Evolutionary conservation across 2,888 invertebrate genomes (phyloP), one percentile per base, ranked within the genome.

Genomic region (Chironomus tentans): DNA sequence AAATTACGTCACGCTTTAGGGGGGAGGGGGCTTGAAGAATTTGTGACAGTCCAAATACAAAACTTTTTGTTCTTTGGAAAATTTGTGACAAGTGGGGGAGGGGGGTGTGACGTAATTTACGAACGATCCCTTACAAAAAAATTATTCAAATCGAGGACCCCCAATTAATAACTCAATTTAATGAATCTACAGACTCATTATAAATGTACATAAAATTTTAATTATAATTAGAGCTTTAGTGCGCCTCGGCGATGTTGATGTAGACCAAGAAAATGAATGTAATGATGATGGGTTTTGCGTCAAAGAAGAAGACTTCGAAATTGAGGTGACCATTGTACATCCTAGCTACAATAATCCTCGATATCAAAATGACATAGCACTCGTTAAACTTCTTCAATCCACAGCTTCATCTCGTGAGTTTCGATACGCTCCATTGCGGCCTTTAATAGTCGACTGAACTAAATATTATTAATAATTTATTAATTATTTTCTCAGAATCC

Each of bases 221-320:
- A 77, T 80, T 80, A 76, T 13, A 24, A 78, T n/a, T n/a, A 89
- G 89, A 77, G 81, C 85, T 72, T 87, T 87, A 46, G 87, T 90
- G 12, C 85, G 90, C 46, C 82, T 91, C 48, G 91, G 91, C 2
- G 91, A 91, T 78, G 87, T 89, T 77, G 83, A 87, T 79, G 77
- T 84, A 48, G 80, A 79, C 68, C 83, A 82, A n/a, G 82, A 82
- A 77, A 81, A 79, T 18, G 86, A 87, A 78, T 88, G 88, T 79
- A 81, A 81, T 6, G 69, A 76, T 13, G 22, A 65, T 47, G 61
- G 78, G 2, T 76, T 80, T 72, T 88, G 88, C 77, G 83, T 84
- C 2, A 83, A 85, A 4, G 85, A 86, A 50, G 87, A 88, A 80
- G 86, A 88, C 79, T 84, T 87, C 77, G 79, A 80, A 24, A 84